Evolutionary conservation across 2,797 vertebrate genomes (phyloP), one percentile per base, ranked within the genome.

Genomic region (Megalops cyprinoides): DNA sequence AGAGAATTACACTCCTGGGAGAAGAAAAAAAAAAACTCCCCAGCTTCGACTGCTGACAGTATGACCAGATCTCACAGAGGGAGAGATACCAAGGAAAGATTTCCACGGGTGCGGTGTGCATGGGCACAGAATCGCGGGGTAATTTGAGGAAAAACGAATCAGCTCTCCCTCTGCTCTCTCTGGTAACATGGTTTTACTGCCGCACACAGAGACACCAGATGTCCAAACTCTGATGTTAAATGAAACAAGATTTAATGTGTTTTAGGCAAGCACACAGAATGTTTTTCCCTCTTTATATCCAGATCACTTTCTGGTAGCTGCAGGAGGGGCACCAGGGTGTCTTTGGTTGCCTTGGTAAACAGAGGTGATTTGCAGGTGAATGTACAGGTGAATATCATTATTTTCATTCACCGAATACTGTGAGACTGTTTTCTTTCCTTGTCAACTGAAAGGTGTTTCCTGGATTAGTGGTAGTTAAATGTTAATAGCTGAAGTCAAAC

Each of bases 91-190:
- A 39, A 25, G 0, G 37, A 49, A 53, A 58, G 56, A 48, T 75
- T 34, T 65, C 78, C 65, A 53, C 49, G 42, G 14, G 34, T 28
- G 34, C 39, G 49, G 67, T n/a, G 67, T n/a, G 9, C 51, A 23
- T 55, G 55, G 60, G 65, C 42, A 79, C 23, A 49, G 78, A 53
- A 79, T 79, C 49, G 55, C 18, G 39, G 78, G 28, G 28, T 34
- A 49, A 39, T 53, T 55, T 71, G 56, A 69, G 49, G 51, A 79
- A 81, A 81, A 55, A 67, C 37, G 75, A 55, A 44, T 46, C 28
- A 5, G 55, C 18, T 14, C 42, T 80, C 69, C 28, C 53, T 49
- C 69, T 28, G 42, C 25, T 74, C 79, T 46, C 69, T 12, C 25
- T 23, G 71, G 71, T 23, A 69, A 69, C 15, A 7, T 14, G 31